A percentile compares a stretch with the other conserved stretches of the same genome.
Evolutionary conservation across 2,888 invertebrate genomes (phyloP).

Genomic region (Clostera curtula): DNA sequence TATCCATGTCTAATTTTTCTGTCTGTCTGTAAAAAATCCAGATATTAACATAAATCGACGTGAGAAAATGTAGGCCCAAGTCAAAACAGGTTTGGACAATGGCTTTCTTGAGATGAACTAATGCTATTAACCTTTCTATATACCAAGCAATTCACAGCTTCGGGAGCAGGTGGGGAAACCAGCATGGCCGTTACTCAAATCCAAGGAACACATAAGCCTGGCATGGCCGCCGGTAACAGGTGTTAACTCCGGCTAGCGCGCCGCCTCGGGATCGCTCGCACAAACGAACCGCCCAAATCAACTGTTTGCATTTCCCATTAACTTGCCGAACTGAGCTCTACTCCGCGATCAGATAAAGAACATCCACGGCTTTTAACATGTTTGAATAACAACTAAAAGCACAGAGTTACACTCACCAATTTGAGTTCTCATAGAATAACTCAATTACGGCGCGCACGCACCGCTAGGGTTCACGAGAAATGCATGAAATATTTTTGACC

Average conservation of each 20-base stretch:
- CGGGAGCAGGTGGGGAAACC: constrained; percentile 44
- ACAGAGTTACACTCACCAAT: constrained; percentile 39
- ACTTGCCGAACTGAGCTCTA: constrained; percentile 32
- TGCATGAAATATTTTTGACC: constrained; percentile 67
- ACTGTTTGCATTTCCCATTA: constrained; percentile 55
- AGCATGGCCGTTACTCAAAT: constrained; percentile 36
- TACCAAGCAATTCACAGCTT: constrained; percentile 36
- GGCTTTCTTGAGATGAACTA: constrained; percentile 11
- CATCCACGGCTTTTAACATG: constrained; percentile 37
- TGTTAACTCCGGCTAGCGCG: constrained; percentile 49
- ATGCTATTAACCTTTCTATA: constrained; percentile 21
- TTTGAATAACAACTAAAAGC: constrained; percentile 55
- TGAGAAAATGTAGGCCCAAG: too few species aligned
- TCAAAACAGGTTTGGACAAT: constrained; percentile 1
- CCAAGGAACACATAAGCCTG: constrained; percentile 40
- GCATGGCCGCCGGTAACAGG: constrained; percentile 60
- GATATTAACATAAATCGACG: too few species aligned
- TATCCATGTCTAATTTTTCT: too few species aligned
- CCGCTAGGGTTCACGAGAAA: constrained; percentile 53
- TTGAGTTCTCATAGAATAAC: constrained; percentile 45
- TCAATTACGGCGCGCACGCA: constrained; percentile 52
- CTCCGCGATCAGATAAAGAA: constrained; percentile 40
- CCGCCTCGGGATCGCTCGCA: constrained; percentile 36
- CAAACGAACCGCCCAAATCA: constrained; percentile 69
- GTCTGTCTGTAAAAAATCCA: too few species aligned